These are phyloP conservation scores for Pachypanchax playfairii DNA, from an alignment of 2,113 vertebrate genomes.

Conservation along the genomic window DNA sequence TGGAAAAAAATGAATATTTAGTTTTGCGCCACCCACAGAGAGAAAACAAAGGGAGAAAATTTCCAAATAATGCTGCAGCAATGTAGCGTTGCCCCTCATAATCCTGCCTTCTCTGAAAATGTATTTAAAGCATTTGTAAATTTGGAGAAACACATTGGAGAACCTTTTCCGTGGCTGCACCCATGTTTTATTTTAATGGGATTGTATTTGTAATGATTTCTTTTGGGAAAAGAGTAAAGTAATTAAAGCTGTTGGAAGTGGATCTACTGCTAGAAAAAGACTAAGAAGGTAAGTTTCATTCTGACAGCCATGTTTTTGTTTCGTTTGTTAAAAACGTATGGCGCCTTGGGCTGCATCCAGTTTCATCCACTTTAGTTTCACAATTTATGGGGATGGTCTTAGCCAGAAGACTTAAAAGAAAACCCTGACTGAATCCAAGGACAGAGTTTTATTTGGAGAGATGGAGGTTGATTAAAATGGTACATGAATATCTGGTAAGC, in stretches of 20 bases:
- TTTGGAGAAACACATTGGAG: neutral
- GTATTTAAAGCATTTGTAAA: conserved; percentile 18
- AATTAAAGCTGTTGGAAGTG: conserved; percentile 24
- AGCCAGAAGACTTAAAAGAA: conserved; percentile 18
- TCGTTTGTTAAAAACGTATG: conserved; percentile 66
- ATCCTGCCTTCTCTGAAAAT: neutral
- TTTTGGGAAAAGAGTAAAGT: conserved; percentile 32
- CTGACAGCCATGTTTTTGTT: conserved; percentile 50
- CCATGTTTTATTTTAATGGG: conserved; percentile 27
- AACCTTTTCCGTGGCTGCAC: neutral
- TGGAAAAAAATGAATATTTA: conserved; percentile 1
- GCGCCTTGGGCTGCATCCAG: conserved; percentile 54
- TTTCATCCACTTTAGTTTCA: conserved; percentile 67
- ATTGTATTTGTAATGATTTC: conserved; percentile 22
- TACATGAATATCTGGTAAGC: neutral
- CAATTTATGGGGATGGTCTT: conserved; percentile 36
- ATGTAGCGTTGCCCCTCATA: neutral
- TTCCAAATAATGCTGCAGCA: neutral
- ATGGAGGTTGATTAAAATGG: neutral
- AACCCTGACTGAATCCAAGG: conserved; percentile 30
- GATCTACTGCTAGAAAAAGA: conserved; percentile 37
- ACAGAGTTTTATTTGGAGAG: conserved; percentile 7
- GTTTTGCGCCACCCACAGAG: neutral
- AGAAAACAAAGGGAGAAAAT: conserved; percentile 2
- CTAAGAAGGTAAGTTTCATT: conserved; percentile 27